Evolutionary conservation across 2,113 vertebrate genomes (phyloP), one percentile per base, ranked within the genome.

Genomic region (Garra rufa): DNA sequence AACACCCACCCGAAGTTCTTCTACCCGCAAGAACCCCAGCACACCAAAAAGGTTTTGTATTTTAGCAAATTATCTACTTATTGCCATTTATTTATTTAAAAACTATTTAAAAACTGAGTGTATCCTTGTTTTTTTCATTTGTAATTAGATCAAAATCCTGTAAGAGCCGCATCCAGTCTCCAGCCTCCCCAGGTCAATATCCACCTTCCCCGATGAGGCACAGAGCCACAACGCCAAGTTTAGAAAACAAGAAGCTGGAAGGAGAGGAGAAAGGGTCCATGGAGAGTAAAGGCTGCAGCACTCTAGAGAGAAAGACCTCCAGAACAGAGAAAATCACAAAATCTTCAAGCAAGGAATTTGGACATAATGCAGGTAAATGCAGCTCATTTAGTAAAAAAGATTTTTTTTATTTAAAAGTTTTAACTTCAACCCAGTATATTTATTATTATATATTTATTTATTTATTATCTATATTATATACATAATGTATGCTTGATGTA

Each of bases 81-180:
- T 69, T 69, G 19, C 41, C 34, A 70, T 41, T 48, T 70, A 11
- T 70, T 44, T 30, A 19, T 43, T 69, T 76, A 19, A 55, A 30
- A 17, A 74, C 6, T 57, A n/a, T n/a, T n/a, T n/a, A n/a, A 21
- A 50, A 11, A 9, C 21, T 21, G n/a, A 61, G 17, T 28, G 7
- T 30, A n/a, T 30, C 7, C 50, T 38, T 21, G 13, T 34, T 3
- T 4, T 6, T 70, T 76, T 50, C 4, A 50, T 50, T 50, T 50
- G 26, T 70, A 11, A 67, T 85, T n/a, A 94, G 94, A 69, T 91
- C 93, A 83, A 96, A 95, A 87, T 92, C 94, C 19, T 92, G 93
- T 86, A 95, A 96, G 91, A 94, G 91, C 55, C 96, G 95, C 0
- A 94, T 97, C 21, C 97, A 96, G 91, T 98, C 97, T 65, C 97